Conservation (phyloP, 1,140 invertebrate species). For the Lordiphosa clarofinis region DNA sequence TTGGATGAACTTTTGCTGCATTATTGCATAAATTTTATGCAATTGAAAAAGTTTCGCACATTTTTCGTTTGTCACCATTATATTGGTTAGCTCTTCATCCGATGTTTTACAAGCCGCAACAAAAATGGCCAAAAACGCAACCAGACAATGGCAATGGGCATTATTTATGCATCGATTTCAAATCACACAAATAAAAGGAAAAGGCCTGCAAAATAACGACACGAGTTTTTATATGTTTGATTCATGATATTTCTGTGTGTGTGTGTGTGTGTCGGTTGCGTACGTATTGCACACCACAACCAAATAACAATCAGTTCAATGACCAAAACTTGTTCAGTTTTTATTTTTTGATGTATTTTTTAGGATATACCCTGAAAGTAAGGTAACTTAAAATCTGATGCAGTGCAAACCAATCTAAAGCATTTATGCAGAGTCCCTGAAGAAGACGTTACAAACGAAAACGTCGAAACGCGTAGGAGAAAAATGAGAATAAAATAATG, state of each 20-base stretch:
- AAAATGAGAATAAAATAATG: too few species aligned
- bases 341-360: slow-evolving; percentile 40
- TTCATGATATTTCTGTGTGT: slow-evolving; percentile 35
- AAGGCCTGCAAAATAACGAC: slow-evolving; percentile 35
- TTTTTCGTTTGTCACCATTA: slow-evolving; percentile 21
- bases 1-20: slow-evolving; percentile 40
- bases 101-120: slow-evolving; percentile 12
- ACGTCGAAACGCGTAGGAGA: too few species aligned
- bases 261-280: slow-evolving; percentile 39
- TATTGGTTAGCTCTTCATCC: slow-evolving; percentile 14
- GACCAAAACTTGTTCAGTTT: slow-evolving; percentile 32
- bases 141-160: slow-evolving; percentile 56
- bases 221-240: slow-evolving; percentile 31
- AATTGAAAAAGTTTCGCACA: slow-evolving; percentile 61
- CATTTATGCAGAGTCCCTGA: too few species aligned
- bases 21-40: slow-evolving; percentile 60
- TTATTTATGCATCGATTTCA: slow-evolving; percentile 74
- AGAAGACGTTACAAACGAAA: too few species aligned
- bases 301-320: slow-evolving; percentile 64
- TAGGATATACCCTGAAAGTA: not conserved
- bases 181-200: slow-evolving; percentile 50
- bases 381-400: too few species aligned
- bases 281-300: slow-evolving; percentile 30
- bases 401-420: too few species aligned
- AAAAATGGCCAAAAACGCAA: slow-evolving; percentile 30